Conservation (phyloP, 1,140 invertebrate species). For the Vanessa atalanta region DNA sequence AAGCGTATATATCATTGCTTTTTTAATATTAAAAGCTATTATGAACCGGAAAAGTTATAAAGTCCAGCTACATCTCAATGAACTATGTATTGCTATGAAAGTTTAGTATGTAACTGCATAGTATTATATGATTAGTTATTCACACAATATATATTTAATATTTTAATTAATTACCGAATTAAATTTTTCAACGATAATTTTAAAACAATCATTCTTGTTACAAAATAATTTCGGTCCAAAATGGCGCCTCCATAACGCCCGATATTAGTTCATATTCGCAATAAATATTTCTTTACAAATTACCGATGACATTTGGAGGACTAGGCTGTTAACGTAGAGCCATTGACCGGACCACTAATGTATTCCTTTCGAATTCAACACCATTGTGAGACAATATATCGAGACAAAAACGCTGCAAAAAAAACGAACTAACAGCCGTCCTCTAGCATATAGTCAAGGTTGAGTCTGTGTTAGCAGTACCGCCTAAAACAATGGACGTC, state of each 20-base stretch:
- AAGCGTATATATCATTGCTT: no score
- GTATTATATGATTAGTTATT: no score
- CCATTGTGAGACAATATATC: conserved; percentile 68
- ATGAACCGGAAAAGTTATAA: background rate
- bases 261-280: background rate
- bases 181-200: no score
- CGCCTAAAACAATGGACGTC: conserved; percentile 53
- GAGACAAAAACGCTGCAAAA: conserved; percentile 64
- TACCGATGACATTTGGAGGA: conserved; percentile 18
- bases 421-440: conserved; percentile 54
- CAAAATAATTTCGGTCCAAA: no score
- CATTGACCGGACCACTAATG: conserved; percentile 59
- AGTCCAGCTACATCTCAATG: no score
- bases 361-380: conserved; percentile 71
- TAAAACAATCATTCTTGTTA: no score
- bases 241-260: no score
- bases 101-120: no score
- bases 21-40: no score
- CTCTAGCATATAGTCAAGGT: conserved; percentile 62
- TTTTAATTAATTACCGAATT: no score
- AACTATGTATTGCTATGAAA: no score
- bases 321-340: conserved; percentile 33
- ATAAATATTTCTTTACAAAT: background rate
- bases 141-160: no score
- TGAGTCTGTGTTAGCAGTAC: conserved; percentile 53